Conservation (phyloP, 2,797 vertebrate genomes). For the Pyrocephalus nanus region DNA sequence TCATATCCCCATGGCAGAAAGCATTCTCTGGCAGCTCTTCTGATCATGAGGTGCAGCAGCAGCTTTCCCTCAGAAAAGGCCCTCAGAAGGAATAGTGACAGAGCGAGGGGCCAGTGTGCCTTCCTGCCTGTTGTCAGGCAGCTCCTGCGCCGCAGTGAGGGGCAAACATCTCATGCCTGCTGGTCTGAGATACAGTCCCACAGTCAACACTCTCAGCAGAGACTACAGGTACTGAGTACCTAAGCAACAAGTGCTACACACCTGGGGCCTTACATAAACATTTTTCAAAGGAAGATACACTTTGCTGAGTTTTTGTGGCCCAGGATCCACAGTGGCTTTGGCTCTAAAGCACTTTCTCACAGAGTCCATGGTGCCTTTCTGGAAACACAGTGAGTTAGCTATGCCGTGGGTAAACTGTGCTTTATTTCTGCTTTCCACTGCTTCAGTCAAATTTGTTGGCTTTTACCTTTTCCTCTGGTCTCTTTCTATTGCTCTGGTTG, state of each 20-base stretch:
- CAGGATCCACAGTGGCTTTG: background rate
- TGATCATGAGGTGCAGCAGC: background rate
- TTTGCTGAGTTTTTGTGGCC: background rate
- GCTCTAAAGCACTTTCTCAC: background rate
- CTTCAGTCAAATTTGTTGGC: background rate
- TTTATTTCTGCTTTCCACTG: background rate
- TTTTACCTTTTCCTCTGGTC: background rate
- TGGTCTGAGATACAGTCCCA: background rate
- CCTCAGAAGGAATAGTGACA: rapidly evolving
- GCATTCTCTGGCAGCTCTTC: background rate
- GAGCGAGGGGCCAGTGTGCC: background rate
- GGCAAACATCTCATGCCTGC: background rate
- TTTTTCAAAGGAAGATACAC: background rate
- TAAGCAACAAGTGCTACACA: background rate
- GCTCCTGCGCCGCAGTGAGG: background rate
- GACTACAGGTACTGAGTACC: background rate
- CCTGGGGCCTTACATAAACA: background rate
- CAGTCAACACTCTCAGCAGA: background rate
- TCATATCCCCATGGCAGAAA: background rate
- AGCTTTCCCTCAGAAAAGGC: background rate
- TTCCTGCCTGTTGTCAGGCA: background rate
- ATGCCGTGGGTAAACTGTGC: background rate
- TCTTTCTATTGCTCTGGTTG: background rate
- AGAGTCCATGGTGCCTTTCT: background rate
- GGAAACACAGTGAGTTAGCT: background rate